Evolutionary conservation across 92 coral and sea anemone genomes (phyloP).

Genomic region (Micromussa lordhowensis): DNA sequence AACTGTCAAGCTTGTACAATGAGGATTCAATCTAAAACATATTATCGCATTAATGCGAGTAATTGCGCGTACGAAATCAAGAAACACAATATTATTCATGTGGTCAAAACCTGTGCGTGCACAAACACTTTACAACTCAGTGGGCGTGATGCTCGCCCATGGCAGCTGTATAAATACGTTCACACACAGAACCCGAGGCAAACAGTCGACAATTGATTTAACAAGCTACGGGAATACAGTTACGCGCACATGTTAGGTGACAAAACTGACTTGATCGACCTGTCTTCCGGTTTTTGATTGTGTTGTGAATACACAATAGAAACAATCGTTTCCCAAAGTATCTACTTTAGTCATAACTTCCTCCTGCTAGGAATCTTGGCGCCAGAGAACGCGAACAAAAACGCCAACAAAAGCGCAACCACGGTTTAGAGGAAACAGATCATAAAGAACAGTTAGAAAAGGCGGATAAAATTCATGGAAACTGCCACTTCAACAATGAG

Average conservation of each 20-base stretch:
- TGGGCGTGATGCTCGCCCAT: neutral
- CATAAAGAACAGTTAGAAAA: neutral
- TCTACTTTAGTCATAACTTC: neutral
- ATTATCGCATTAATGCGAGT: conserved; percentile 25
- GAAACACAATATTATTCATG: neutral
- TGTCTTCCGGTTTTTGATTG: neutral
- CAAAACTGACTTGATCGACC: neutral
- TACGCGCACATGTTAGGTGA: neutral
- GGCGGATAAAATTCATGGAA: neutral
- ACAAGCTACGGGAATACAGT: neutral
- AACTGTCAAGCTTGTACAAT: neutral
- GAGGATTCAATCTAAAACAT: conserved; percentile 28
- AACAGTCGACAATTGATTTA: neutral
- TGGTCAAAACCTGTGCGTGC: neutral
- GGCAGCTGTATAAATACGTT: conserved; percentile 12
- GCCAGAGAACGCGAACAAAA: too few relatives aligned
- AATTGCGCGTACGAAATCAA: neutral
- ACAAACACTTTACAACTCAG: neutral
- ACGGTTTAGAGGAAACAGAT: neutral
- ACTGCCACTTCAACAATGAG: neutral
- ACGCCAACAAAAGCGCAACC: neutral
- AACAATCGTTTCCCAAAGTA: neutral
- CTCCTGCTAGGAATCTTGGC: neutral
- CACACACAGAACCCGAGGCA: neutral
- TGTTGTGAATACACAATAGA: neutral